Conservation (phyloP, 2,797 vertebrate genomes). For the Muscicapa comitata region DNA sequence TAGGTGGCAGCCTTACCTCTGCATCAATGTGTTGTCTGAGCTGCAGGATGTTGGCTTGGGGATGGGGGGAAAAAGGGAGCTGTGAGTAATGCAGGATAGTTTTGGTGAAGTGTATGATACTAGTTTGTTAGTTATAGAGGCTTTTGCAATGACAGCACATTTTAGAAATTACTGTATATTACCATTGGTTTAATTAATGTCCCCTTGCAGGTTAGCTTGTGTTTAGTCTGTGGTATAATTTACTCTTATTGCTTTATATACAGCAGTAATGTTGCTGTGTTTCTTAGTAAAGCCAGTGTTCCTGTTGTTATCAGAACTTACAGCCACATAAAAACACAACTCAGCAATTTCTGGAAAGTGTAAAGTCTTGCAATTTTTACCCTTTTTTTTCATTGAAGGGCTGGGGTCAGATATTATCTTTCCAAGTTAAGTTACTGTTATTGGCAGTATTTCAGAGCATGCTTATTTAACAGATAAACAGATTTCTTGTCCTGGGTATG, state of each 20-base stretch:
- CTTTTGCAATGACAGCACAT: neutral
- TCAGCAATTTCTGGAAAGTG: neutral
- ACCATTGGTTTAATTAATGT: neutral
- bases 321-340: neutral
- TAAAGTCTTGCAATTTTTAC: neutral
- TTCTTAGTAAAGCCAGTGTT: neutral
- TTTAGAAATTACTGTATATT: neutral
- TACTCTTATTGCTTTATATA: neutral
- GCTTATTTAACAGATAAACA: neutral
- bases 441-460: neutral
- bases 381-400: neutral
- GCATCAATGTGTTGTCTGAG: neutral
- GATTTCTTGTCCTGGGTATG: neutral
- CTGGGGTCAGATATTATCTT: neutral
- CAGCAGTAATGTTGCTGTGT: neutral
- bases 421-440: neutral
- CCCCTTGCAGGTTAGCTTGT: neutral
- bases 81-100: neutral
- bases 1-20: constrained; percentile 6
- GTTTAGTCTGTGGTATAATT: neutral
- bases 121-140: neutral
- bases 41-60: neutral
- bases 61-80: neutral
- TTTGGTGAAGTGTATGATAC: neutral
- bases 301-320: neutral